Percentiles rank a stretch among this genome's conserved stretches.
Conservation (phyloP, 1,140 invertebrate species). For the Drosophila yakuba region DNA sequence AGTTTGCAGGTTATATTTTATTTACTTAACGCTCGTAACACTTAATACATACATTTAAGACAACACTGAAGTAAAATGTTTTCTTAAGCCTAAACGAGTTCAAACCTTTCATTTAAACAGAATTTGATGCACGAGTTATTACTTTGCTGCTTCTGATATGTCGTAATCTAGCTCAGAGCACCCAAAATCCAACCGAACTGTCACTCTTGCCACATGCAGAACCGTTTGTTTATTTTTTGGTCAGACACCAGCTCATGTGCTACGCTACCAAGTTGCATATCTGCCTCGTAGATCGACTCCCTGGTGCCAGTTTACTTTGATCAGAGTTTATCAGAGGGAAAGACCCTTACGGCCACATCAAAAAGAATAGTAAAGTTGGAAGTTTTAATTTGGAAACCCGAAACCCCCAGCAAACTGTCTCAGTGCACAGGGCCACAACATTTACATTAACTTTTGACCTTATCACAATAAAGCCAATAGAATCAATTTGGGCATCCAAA, state of each 20-base stretch:
- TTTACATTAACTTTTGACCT: conserved; percentile 81
- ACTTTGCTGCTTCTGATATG: not conserved
- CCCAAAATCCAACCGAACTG: not conserved
- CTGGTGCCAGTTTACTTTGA: conserved; percentile 46
- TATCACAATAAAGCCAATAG: conserved; percentile 79
- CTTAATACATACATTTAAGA: too few species aligned
- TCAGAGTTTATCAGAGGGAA: conserved; percentile 43
- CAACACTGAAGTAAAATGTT: not conserved
- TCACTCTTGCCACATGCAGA: not conserved
- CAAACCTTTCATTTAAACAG: too few species aligned
- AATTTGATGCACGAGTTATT: not conserved
- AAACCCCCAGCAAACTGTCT: conserved; percentile 60
- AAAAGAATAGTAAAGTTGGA: conserved; percentile 50
- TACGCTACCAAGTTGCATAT: conserved; percentile 15
- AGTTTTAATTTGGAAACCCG: conserved; percentile 71
- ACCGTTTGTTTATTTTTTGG: conserved; percentile 6
- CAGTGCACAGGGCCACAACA: conserved; percentile 69
- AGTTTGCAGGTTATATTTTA: too few species aligned
- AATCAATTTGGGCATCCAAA: conserved; percentile 66
- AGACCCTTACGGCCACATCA: conserved; percentile 33
- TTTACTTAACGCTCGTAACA: too few species aligned
- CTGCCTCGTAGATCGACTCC: conserved; percentile 25
- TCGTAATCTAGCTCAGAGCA: not conserved
- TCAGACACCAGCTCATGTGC: conserved; percentile 6
- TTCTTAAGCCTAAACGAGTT: not conserved